Evolutionary conservation across 2,113 vertebrate species (phyloP).

Genomic region (Albula glossodonta): DNA sequence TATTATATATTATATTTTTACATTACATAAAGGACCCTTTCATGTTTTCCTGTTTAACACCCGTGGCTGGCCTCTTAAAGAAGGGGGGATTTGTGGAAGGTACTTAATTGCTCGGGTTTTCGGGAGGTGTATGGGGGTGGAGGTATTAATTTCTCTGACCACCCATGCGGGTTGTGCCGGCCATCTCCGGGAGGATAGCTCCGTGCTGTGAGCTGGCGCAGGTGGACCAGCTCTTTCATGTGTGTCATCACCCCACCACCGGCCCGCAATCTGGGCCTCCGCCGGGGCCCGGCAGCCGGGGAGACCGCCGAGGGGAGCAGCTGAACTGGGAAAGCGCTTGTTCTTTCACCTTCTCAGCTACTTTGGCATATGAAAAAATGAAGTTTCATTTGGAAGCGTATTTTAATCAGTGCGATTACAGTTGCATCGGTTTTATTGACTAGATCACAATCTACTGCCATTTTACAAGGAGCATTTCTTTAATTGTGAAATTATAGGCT

Average conservation of each 20-base stretch:
- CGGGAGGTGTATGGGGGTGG: conserved; percentile 44
- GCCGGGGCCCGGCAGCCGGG: conserved; percentile 33
- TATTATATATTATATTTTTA: background rate
- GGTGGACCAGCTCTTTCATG: conserved; percentile 79
- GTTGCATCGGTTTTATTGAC: background rate
- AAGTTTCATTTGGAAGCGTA: conserved; percentile 4
- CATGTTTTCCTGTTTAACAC: background rate
- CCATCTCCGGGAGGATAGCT: conserved; percentile 65
- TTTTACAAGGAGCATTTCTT: too few species aligned
- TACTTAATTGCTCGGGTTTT: conserved; percentile 56
- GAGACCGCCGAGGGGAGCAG: conserved; percentile 40
- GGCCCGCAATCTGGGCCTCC: conserved; percentile 39
- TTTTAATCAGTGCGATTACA: background rate
- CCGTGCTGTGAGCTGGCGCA: conserved; percentile 67
- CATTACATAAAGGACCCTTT: background rate
- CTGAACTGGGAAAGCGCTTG: conserved; percentile 58
- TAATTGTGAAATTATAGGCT: too few species aligned
- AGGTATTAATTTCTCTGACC: conserved; percentile 65
- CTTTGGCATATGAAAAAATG: conserved; percentile 24
- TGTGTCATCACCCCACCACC: conserved; percentile 82
- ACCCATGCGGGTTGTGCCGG: conserved; percentile 76
- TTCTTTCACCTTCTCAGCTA: conserved; percentile 65
- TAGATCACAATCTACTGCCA: background rate
- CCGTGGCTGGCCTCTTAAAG: conserved; percentile 15
- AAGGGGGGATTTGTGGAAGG: conserved; percentile 31